Conservation (phyloP, 2,113 vertebrate species). For the Zootoca vivipara region DNA sequence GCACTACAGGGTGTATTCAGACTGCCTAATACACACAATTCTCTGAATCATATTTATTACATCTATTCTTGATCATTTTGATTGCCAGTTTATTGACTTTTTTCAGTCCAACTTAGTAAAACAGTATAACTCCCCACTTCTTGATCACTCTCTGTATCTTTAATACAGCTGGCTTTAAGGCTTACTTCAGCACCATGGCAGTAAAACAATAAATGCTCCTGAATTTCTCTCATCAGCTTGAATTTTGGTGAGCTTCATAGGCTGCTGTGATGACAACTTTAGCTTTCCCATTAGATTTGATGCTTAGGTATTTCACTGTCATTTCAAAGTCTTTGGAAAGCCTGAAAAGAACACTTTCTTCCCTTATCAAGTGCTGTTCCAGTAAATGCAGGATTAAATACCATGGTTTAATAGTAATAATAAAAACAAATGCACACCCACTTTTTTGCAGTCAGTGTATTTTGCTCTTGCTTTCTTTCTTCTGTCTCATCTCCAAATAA, state of each 20-base stretch:
- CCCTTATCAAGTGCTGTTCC: constrained; percentile 38
- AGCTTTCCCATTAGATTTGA: constrained; percentile 40
- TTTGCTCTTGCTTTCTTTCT: not conserved
- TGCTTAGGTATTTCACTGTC: constrained; percentile 12
- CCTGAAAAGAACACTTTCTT: constrained; percentile 21
- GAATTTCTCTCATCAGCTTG: constrained; percentile 20
- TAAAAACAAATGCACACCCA: not conserved
- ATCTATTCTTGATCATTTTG: not conserved
- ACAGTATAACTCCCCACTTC: not conserved
- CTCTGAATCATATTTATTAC: not conserved
- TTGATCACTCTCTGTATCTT: not conserved
- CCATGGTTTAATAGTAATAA: constrained; percentile 1
- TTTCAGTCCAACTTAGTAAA: not conserved
- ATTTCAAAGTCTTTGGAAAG: constrained; percentile 35
- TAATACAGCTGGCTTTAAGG: not conserved
- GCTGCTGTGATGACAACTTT: constrained; percentile 12
- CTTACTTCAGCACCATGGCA: not conserved
- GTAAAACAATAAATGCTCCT: constrained; percentile 15
- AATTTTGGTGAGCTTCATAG: constrained; percentile 31
- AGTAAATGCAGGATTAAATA: constrained; percentile 24
- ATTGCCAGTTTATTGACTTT: not conserved
- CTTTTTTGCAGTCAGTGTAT: not conserved
- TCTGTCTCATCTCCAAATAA: not conserved
- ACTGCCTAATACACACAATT: not conserved
- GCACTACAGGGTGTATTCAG: not conserved